phyloP scores from a whole-genome alignment of 2,113 vertebrate species.

The Cygnus atratus region DNA sequence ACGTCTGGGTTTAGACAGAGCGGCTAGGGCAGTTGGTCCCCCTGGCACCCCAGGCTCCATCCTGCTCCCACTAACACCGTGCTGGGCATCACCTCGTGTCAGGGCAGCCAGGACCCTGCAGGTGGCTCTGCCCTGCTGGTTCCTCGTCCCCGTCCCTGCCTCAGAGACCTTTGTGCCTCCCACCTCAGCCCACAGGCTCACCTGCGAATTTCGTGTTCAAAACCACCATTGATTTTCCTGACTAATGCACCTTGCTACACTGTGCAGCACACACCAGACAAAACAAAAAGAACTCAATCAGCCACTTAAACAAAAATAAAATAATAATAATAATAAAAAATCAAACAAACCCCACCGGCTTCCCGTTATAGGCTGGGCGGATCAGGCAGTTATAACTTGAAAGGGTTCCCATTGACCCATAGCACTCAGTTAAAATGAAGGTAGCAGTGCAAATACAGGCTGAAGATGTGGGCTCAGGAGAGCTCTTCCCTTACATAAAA shows the following conservation, averaged over 20 bases:
- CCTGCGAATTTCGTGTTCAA: background rate
- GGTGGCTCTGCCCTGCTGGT: too few species aligned
- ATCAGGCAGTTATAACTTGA: background rate
- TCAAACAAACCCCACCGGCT: background rate
- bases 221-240: constrained; percentile 50
- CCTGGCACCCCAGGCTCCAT: background rate
- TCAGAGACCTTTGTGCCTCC: background rate
- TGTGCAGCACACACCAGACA: background rate
- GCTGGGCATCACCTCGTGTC: too few species aligned
- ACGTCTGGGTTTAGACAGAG: background rate
- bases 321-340: background rate
- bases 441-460: background rate
- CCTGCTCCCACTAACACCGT: too few species aligned
- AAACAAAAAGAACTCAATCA: constrained; percentile 1
- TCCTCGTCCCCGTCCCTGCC: too few species aligned
- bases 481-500: background rate
- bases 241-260: background rate
- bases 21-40: too few species aligned
- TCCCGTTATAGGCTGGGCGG: background rate
- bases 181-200: background rate
- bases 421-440: background rate
- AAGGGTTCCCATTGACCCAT: background rate
- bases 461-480: background rate
- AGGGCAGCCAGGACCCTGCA: fast-evolving
- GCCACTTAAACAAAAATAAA: constrained; percentile 9